Evolutionary conservation across 2,797 vertebrate species (phyloP), one percentile per base, ranked within the genome.

Genomic region (Hybognathus amarus): DNA sequence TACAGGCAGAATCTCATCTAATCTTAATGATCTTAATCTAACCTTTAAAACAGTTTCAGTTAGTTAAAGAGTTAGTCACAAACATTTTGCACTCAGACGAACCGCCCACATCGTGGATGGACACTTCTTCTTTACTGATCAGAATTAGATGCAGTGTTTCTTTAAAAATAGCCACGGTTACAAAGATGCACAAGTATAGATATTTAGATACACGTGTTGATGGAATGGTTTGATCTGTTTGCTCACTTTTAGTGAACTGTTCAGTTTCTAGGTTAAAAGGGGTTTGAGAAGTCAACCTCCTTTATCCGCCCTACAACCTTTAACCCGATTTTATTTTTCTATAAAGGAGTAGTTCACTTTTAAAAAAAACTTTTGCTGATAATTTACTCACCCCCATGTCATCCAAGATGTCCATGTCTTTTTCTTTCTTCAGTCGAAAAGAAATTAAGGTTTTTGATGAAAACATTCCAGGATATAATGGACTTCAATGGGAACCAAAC

Each of bases 141-240:
- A 64, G 59, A 47, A 64, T 30, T 30, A 12, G 56, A 63, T 77
- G 59, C 56, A 64, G 56, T 64, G 38, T 63, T 64, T 77, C 17
- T 61, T 77, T 77, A 38, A 38, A 56, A 75, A 30, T 74, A 54
- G 30, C 71, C 50, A n/a, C 6, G 12, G 71, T 38, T 36, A 38
- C 54, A 63, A 38, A 76, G 54, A 42, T n/a, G 24, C 45, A 1
- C 13, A 10, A 33, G 33, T 76, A 9, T 22, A 15, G 22, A 42
- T 24, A 24, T 52, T 7, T 22, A 11, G 30, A 71, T 18, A 24
- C 12, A 59, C 4, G 9, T 22, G 20, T 42, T 18, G 12, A 75
- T 38, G 52, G 20, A 73, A 33, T n/a, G 17, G 11, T 63, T 71
- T 45, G 56, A 15, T 47, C 40, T 12, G 15, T 70, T 63, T 47